Base-by-base conservation (phyloP, 2,888 invertebrate genomes). In the Proisotoma minuta region DNA sequence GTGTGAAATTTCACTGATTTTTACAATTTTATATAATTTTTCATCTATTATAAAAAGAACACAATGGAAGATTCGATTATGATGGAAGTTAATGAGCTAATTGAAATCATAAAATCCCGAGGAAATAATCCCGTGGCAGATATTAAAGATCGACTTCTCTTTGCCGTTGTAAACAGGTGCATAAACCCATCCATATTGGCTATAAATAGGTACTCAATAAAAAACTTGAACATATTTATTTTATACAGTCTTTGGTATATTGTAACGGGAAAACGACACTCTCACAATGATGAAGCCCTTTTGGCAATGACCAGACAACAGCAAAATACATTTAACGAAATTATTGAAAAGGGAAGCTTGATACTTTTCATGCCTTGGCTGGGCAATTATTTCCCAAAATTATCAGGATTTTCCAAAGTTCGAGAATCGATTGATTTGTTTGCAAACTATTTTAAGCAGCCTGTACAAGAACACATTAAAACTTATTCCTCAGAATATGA, bases 41-140 rank as follows among this genome's bases (percentile, higher is more conserved):
- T 54, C 1, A 56, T 60, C n/a, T n/a, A n/a, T n/a, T n/a, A n/a
- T 43, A 57, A 57, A 15, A 61, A 58, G 29, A 18, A 20, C 2
- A 26, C 58, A 2, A 62, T 62, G 62, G 62, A 62, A 34, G 27
- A 24, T 10, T 20, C 43, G n/a, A 62, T 58, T 10, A 52, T 62
- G 58, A 39, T 47, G 4, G 62, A 62, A 18, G 1, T 57, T 5
- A 29, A 23, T 48, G 58, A 58, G 39, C 20, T 62, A 15, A 2
- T 62, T 12, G 53, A 28, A 39, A 5, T 15, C 1, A 22, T 58
- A 3, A 43, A 28, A 24, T 3, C 22, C 4, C 8, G 26, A 15
- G 53, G 26, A 27, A 56, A 43, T 12, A 29, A 22, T 1, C 48
- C 62, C 5, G 8, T 43, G 5, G 24, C 15, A 20, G 4, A 20